Evolutionary conservation across 2,113 vertebrate genomes (phyloP).

Genomic region (Chlorocebus sabaeus): DNA sequence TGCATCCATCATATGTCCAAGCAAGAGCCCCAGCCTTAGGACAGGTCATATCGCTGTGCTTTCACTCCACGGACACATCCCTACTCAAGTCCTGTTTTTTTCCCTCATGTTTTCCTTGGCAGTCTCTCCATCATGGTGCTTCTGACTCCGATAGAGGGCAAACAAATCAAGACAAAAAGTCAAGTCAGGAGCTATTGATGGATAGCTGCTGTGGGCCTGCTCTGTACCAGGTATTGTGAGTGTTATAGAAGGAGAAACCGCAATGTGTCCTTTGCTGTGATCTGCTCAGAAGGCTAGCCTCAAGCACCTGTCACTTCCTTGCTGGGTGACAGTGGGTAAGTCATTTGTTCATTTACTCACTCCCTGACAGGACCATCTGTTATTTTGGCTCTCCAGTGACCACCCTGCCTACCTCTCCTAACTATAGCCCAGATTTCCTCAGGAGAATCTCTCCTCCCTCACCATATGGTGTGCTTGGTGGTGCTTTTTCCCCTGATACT

Average conservation of each 20-base stretch:
- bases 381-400: background rate
- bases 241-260: background rate
- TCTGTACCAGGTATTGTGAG: background rate
- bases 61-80: background rate
- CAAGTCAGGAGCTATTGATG: background rate
- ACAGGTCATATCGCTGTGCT: fast-evolving
- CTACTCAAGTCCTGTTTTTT: background rate
- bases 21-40: background rate
- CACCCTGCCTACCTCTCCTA: background rate
- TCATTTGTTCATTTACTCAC: conserved; percentile 19
- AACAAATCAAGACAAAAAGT: background rate
- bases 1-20: background rate
- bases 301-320: conserved; percentile 1
- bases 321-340: conserved; percentile 15
- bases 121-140: background rate
- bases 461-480: background rate
- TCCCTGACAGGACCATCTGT: conserved; percentile 3
- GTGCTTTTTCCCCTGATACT: background rate
- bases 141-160: background rate
- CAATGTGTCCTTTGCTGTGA: background rate
- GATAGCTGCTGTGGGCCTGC: background rate
- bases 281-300: background rate
- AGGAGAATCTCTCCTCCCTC: background rate
- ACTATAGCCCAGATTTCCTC: background rate
- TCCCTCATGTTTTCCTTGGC: background rate